Base-by-base conservation (phyloP, 2,113 vertebrate genomes). In the Brachionichthys hirsutus region DNA sequence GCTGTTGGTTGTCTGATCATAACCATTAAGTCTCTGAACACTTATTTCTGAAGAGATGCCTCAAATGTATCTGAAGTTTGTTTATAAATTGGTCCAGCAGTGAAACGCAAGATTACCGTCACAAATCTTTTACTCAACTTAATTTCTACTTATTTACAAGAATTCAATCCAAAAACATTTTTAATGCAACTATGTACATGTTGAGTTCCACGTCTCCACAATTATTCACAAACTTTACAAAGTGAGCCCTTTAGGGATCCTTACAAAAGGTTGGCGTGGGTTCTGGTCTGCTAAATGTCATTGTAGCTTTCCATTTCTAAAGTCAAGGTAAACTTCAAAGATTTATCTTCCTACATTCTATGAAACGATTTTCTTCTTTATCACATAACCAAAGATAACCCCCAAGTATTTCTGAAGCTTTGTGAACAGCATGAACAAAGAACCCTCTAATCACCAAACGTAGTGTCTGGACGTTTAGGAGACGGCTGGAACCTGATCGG, bases 151-250 rank as follows among this genome's bases (percentile, higher is more conserved):
- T 70, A 76, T 47, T 45, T 72, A 73, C 64, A 63, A 71, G 36
- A 73, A 47, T 54, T 57, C 0, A 68, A 58, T 46, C 57, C 13
- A 58, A 75, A 67, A 66, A 62, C 19, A 61, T 47, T 54, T 53
- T 48, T 9, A 80, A 1, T 67, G 63, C 20, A 68, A 81, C 78
- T 83, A 81, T 87, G 44, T 85, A 85, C 78, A 88, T 12, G 18
- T 36, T 19, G 24, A 71, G 51, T 58, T 71, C 52, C 44, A 56
- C 54, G 20, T 40, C 70, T 66, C 52, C 47, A 63, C 53, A 70
- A 63, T 73, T 78, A 88, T 82, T 84, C 69, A 85, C 70, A 85
- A 82, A 80, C 38, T 69, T n/a, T 85, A 82, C 76, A 85, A 73
- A 78, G 53, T 74, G 69, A 89, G 80, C 85, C 83, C 83, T 85